Evolutionary conservation across 2,888 invertebrate species (phyloP), one percentile per base, ranked within the genome.

Genomic region (Melolontha melolontha): DNA sequence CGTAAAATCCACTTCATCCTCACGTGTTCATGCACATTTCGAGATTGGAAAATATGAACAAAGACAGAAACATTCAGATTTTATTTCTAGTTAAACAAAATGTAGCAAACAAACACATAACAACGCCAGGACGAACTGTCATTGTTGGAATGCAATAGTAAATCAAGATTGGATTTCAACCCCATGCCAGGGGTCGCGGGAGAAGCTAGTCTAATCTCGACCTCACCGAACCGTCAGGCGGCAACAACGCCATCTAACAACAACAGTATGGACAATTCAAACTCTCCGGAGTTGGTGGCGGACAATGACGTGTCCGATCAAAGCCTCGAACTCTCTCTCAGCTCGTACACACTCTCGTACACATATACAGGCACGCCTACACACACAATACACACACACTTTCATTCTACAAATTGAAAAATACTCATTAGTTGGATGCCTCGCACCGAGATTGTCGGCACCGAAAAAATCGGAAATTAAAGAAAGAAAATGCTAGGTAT

Each of bases 81-180:
- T 70, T 70, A 70, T 69, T 70, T 69, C 70, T 44, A 65, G 79
- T 81, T 82, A 81, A 81, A 81, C 82, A 82, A 82, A 82, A 80
- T 79, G 79, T 78, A 76, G 76, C 80, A 78, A 79, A 79, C 79
- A 79, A 80, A 70, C 69, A 72, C 72, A 72, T 71, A 75, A 73
- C 72, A 71, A 74, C 72, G 72, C 65, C 64, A 63, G 74, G 75
- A 76, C 77, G 74, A 75, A 80, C 78, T 80, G 83, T 83, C 83
- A 83, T 83, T 83, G 83, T 81, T 77, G 82, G 83, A 83, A 83
- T 83, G 84, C 83, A 82, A 83, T 83, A 83, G 81, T 82, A 83
- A 82, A 83, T 83, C 82, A 83, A 83, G 84, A 84, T 83, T 83
- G 83, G 83, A 83, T 82, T 83, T 83, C 82, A 79, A 78, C 80